phyloP scores from a whole-genome alignment of 2,797 vertebrate species.

The Acropternis orthonyx region DNA sequence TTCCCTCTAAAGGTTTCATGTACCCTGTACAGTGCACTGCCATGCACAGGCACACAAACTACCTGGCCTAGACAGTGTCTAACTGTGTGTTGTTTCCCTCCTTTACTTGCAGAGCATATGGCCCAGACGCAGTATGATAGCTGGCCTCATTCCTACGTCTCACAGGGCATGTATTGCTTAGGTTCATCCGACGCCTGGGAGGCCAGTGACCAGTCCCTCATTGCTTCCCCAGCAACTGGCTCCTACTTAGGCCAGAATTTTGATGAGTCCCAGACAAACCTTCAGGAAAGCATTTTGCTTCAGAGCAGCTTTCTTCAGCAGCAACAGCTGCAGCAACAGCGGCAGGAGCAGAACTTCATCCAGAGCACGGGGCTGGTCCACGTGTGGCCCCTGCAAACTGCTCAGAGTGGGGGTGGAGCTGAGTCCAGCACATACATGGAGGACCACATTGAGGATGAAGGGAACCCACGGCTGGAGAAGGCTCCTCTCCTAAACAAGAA shows the following conservation, averaged over 20 bases:
- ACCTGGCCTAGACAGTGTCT: neutral
- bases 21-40: neutral
- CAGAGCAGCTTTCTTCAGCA: conserved; percentile 81
- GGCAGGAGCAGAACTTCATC: conserved; percentile 83
- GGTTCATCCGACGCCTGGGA: conserved; percentile 98
- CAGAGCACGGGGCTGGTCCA: conserved; percentile 86
- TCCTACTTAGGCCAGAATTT: conserved; percentile 89
- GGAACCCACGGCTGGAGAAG: conserved; percentile 82
- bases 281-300: conserved; percentile 86
- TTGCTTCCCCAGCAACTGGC: conserved; percentile 88
- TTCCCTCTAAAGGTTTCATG: neutral
- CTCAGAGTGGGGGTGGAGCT: conserved; percentile 53
- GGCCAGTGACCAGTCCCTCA: conserved; percentile 90
- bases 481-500: conserved; percentile 89
- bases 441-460: conserved; percentile 84
- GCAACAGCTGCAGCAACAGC: conserved; percentile 84
- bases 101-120: conserved; percentile 85
- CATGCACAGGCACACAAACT: neutral
- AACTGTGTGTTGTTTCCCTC: neutral
- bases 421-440: conserved; percentile 85
- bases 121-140: conserved; percentile 94
- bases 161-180: conserved; percentile 98
- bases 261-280: conserved; percentile 85
- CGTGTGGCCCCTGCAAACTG: conserved; percentile 84
- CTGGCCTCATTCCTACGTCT: conserved; percentile 97